phyloP scores from a whole-genome alignment of 1,140 invertebrate species.

The Leptinotarsa undecemlineata region DNA sequence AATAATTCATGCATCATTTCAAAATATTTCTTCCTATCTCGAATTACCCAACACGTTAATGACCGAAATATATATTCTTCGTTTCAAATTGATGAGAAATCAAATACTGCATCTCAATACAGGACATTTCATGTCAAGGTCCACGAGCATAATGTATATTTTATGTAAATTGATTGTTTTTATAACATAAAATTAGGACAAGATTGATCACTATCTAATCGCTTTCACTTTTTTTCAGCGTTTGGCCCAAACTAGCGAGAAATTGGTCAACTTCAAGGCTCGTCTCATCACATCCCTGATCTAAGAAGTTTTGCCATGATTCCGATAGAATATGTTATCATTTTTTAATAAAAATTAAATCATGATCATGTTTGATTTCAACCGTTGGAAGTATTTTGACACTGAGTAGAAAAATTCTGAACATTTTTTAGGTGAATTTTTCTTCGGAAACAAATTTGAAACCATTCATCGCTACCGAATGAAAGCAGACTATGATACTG shows the following conservation, averaged over 20 bases:
- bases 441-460: not conserved
- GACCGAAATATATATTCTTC: no score
- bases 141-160: not conserved
- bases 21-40: no score
- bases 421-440: not conserved
- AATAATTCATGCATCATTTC: no score
- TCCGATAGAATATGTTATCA: not conserved
- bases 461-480: no score
- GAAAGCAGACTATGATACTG: no score
- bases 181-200: not conserved
- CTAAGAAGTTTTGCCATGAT: conserved; percentile 56
- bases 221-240: conserved; percentile 61
- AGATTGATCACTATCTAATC: not conserved
- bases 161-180: not conserved
- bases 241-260: conserved; percentile 82
- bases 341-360: not conserved
- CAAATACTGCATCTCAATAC: no score
- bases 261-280: conserved; percentile 89
- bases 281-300: conserved; percentile 85
- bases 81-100: no score
- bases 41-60: no score
- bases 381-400: conserved; percentile 14
- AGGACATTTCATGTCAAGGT: not conserved
- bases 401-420: conserved; percentile 11
- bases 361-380: not conserved